A percentile compares a stretch with the other conserved stretches of the same genome.
Evolutionary conservation across 1,140 invertebrate species (phyloP).

Genomic region (Gryllus bimaculatus): DNA sequence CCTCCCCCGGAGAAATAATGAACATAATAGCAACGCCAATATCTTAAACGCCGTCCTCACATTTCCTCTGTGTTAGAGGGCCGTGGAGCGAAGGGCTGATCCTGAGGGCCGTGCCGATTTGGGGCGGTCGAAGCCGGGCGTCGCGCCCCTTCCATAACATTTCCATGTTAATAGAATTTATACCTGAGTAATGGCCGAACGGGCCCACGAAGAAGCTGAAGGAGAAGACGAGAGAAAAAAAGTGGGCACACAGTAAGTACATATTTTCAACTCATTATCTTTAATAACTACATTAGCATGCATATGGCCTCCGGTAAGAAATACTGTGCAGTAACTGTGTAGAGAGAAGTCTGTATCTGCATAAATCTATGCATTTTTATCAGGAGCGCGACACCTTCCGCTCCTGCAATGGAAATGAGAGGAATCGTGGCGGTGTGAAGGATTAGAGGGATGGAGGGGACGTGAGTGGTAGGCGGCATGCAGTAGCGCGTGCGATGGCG

Average conservation of each 20-base stretch:
- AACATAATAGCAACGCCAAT: not conserved
- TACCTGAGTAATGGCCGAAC: not conserved
- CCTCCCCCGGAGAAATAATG: not conserved
- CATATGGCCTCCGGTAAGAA: not conserved
- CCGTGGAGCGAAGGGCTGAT: not conserved
- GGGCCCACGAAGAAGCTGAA: not conserved
- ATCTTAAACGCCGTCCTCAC: not conserved
- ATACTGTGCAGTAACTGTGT: not conserved
- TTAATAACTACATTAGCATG: conserved; percentile 1
- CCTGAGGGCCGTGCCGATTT: not conserved
- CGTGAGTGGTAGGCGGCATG: not conserved
- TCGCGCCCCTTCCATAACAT: not conserved
- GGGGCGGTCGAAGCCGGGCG: no score
- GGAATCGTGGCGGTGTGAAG: not conserved
- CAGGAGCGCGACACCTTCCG: not conserved
- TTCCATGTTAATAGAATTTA: conserved; percentile 1
- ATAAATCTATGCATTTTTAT: conserved; percentile 1
- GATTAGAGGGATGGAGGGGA: not conserved
- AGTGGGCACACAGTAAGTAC: not conserved
- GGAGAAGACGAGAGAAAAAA: not conserved
- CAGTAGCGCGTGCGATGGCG: no score
- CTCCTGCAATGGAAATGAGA: not conserved
- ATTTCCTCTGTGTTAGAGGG: not conserved
- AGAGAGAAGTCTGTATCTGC: not conserved
- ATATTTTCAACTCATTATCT: conserved; percentile 6